Conservation (phyloP, 2,113 vertebrate genomes). For the Muntiacus muntjak region DNA sequence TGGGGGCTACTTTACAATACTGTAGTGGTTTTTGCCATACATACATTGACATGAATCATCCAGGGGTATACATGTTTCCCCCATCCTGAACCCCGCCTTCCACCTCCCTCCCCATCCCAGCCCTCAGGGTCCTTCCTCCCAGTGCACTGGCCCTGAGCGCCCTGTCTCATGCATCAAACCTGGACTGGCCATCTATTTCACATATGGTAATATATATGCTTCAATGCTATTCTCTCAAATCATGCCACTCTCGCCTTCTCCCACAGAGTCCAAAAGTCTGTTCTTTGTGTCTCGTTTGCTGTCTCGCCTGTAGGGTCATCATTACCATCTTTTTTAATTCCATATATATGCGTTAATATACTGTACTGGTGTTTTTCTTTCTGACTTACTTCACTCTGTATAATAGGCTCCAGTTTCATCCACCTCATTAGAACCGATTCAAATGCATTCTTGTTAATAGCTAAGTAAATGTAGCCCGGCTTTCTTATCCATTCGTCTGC, state of each 20-base stretch:
- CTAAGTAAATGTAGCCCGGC: not conserved
- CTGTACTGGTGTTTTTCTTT: not conserved
- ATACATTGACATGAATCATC: not conserved
- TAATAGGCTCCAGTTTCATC: not conserved
- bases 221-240: not conserved
- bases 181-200: not conserved
- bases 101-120: not conserved
- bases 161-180: not conserved
- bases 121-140: not conserved
- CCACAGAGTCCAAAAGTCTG: not conserved
- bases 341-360: not conserved
- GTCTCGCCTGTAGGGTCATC: not conserved
- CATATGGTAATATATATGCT: not conserved
- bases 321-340: not conserved
- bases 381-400: not conserved
- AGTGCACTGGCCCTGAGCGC: not conserved
- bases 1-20: not conserved
- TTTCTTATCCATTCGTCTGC: not conserved
- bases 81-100: not conserved
- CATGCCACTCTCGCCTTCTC: not conserved
- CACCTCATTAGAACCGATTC: not conserved
- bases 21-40: not conserved
- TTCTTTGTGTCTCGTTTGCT: not conserved
- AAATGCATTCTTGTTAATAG: not conserved
- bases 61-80: not conserved